These are phyloP conservation scores for Drosophila repletoides DNA, from an alignment of 1,140 invertebrate species.

Conservation along the genomic window DNA sequence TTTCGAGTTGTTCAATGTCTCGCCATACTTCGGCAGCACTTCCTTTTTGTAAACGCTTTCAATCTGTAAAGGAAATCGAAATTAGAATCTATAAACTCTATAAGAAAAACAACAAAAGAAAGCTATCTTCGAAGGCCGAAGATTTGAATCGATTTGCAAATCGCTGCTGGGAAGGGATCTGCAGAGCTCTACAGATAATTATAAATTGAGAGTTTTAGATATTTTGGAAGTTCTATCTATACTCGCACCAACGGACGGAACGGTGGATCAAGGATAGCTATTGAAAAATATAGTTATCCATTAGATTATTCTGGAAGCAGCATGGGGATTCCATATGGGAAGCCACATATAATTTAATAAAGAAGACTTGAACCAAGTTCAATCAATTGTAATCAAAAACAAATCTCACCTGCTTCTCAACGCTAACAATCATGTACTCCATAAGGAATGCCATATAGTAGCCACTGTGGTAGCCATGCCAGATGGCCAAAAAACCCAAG, in stretches of 20 bases:
- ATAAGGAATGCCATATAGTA: constrained; percentile 96
- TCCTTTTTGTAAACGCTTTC: constrained; percentile 51
- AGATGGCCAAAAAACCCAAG: constrained; percentile 93
- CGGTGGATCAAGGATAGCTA: no score
- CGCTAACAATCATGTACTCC: constrained; percentile 94
- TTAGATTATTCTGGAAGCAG: no score
- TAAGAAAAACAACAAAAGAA: constrained; percentile 6
- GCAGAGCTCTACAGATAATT: no score
- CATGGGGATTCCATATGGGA: no score
- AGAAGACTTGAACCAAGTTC: no score
- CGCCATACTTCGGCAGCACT: constrained; percentile 55
- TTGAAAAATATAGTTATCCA: no score
- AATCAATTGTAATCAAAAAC: not conserved
- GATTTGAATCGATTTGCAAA: no score
- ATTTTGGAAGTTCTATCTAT: no score
- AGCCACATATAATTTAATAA: not conserved
- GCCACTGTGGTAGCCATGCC: constrained; percentile 96
- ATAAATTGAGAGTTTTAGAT: no score
- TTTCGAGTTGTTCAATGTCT: constrained; percentile 74
- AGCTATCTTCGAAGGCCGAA: no score
- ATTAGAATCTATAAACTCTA: not conserved
- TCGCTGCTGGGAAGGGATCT: no score
- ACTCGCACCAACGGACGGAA: no score
- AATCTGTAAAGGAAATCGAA: constrained; percentile 53
- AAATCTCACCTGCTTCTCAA: constrained; percentile 91